Conservation (phyloP, 2,113 vertebrate species). For the Pantherophis guttatus region DNA sequence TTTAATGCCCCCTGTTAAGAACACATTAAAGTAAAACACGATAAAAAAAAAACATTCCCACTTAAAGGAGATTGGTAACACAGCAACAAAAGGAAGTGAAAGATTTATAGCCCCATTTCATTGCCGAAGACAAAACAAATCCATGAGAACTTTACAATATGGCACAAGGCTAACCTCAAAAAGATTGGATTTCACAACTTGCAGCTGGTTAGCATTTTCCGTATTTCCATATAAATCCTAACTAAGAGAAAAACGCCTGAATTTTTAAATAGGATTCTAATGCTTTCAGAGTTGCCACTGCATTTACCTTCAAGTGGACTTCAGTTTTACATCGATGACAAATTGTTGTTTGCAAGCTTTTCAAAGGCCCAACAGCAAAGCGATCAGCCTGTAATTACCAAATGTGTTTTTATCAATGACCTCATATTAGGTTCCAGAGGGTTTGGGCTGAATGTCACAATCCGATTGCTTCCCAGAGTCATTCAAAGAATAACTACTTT, state of each 20-base stretch:
- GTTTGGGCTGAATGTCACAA: conserved; percentile 60
- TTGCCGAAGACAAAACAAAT: not conserved
- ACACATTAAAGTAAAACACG: not conserved
- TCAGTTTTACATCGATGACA: not conserved
- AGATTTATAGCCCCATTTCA: not conserved
- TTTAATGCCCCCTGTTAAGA: not conserved
- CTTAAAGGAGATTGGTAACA: not conserved
- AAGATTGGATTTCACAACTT: not conserved
- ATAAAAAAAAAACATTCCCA: not conserved
- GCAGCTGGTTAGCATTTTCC: conserved; percentile 17
- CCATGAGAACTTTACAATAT: not conserved
- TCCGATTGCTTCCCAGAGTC: conserved; percentile 54
- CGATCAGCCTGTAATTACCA: conserved; percentile 48
- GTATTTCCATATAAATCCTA: conserved; percentile 7
- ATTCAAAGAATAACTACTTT: conserved; percentile 60
- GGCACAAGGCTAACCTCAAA: not conserved
- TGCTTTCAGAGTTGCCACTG: conserved; percentile 28
- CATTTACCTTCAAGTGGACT: conserved; percentile 34
- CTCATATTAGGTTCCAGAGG: conserved; percentile 48
- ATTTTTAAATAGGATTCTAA: conserved; percentile 16
- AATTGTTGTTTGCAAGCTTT: conserved; percentile 46
- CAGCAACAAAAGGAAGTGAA: not conserved
- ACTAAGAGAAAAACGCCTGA: conserved; percentile 20
- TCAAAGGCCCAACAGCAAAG: conserved; percentile 42
- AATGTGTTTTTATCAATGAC: conserved; percentile 47